Evolutionary conservation across 2,888 invertebrate species (phyloP).

Genomic region (Sphaerophoria taeniata): DNA sequence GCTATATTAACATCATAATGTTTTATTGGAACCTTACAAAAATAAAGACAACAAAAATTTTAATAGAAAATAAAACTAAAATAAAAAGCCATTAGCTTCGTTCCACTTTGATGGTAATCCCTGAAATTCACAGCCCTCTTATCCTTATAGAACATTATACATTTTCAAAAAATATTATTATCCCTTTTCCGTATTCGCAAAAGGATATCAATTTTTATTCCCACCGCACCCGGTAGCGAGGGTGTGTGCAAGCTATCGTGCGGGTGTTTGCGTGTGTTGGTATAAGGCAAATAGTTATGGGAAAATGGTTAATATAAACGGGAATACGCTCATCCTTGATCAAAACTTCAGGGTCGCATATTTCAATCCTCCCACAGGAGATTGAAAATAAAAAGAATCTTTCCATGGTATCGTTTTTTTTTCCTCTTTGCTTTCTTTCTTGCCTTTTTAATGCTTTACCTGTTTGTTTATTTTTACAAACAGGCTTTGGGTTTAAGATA

Average conservation of each 20-base stretch:
- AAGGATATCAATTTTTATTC: constrained; percentile 66
- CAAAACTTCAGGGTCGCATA: constrained; percentile 42
- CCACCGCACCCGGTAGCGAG: constrained; percentile 11
- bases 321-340: background rate
- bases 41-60: constrained; percentile 8
- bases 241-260: background rate
- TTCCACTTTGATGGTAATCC: constrained; percentile 63
- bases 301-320: constrained; percentile 45
- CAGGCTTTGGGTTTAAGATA: constrained; percentile 8
- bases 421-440: constrained; percentile 7
- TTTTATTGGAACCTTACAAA: background rate
- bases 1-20: background rate
- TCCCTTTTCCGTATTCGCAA: constrained; percentile 37
- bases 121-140: constrained; percentile 51
- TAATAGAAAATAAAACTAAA: constrained; percentile 46
- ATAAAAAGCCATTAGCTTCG: constrained; percentile 69
- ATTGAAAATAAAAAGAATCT: constrained; percentile 23
- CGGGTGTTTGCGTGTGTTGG: background rate
- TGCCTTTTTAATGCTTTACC: background rate
- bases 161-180: constrained; percentile 69
- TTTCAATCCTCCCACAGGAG: constrained; percentile 48
- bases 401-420: background rate
- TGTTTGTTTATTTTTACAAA: background rate
- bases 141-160: constrained; percentile 46
- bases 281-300: constrained; percentile 34